These are phyloP conservation scores for Metellina segmentata DNA, from an alignment of 2,888 invertebrate genomes.

Conservation along the genomic window DNA sequence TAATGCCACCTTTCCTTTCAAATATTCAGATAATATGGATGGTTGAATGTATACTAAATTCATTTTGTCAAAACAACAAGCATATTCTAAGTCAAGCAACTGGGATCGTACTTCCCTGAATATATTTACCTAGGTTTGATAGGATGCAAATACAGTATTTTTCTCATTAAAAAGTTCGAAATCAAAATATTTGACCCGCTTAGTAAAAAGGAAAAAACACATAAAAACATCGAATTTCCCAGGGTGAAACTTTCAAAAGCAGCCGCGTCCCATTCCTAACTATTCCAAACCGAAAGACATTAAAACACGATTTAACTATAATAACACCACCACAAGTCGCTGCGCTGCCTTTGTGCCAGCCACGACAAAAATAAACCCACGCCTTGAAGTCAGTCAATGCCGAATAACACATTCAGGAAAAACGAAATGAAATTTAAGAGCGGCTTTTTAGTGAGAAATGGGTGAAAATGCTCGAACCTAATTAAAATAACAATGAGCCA, in stretches of 20 bases:
- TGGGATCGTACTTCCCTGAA: too few species aligned
- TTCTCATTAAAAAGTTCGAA: too few species aligned
- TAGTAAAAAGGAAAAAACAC: too few species aligned
- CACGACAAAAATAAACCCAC: conserved; percentile 32
- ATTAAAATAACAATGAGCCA: conserved; percentile 59
- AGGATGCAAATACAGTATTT: too few species aligned
- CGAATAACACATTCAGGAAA: not conserved
- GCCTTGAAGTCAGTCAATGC: conserved; percentile 40
- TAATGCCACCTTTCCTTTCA: too few species aligned
- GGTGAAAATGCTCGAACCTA: not conserved
- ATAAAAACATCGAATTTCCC: not conserved
- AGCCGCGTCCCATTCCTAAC: not conserved
- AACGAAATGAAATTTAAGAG: conserved; percentile 42
- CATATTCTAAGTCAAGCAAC: too few species aligned
- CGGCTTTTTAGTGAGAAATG: conserved; percentile 29
- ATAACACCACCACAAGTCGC: conserved; percentile 43
- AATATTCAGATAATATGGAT: too few species aligned
- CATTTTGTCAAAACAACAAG: too few species aligned
- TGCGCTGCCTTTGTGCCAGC: not conserved
- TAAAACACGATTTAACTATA: conserved; percentile 45
- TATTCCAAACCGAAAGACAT: not conserved
- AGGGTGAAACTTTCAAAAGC: not conserved
- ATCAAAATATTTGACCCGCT: too few species aligned
- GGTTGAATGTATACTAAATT: too few species aligned
- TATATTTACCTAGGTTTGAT: too few species aligned